Conservation (phyloP, 2,113 vertebrate species). For the western clawed frog (Xenopus tropicalis) region DNA sequence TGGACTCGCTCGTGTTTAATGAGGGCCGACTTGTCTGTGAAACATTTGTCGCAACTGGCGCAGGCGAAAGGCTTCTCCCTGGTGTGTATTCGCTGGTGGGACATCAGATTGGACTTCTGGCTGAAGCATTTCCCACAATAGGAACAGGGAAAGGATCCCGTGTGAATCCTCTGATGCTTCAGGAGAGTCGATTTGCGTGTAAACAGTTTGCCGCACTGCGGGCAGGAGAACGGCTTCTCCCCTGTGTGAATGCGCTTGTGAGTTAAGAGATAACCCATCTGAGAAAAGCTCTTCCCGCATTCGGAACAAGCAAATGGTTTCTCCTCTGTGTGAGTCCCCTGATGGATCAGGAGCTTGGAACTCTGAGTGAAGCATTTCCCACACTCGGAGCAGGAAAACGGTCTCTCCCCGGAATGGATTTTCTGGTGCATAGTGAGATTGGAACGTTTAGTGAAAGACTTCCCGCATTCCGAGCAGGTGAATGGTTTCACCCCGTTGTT, state of each 20-base stretch:
- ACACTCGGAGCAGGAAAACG: not conserved
- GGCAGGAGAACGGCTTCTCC: slow-evolving; percentile 9
- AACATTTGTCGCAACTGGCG: slow-evolving; percentile 55
- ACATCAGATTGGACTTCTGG: slow-evolving; percentile 54
- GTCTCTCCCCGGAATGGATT: slow-evolving; percentile 2
- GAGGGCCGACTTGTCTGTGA: slow-evolving; percentile 56
- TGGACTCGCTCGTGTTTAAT: slow-evolving; percentile 55
- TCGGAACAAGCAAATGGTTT: not conserved
- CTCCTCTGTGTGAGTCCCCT: not conserved
- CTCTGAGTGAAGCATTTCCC: slow-evolving; percentile 5
- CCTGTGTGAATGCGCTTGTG: slow-evolving; percentile 36
- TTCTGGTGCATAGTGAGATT: not conserved
- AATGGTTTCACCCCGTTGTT: not conserved
- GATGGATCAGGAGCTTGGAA: not conserved
- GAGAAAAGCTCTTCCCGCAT: not conserved
- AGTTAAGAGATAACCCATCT: not conserved
- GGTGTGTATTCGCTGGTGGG: slow-evolving; percentile 56
- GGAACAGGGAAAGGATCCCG: slow-evolving; percentile 51
- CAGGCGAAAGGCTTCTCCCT: slow-evolving; percentile 56
- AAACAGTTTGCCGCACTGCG: slow-evolving; percentile 10
- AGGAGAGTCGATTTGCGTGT: slow-evolving; percentile 47
- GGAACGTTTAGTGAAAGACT: not conserved
- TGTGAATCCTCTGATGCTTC: slow-evolving; percentile 59
- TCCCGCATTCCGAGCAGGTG: not conserved
- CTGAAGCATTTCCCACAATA: slow-evolving; percentile 59